These are phyloP conservation scores for Aradophagus sp. DNA, from an alignment of 1,140 invertebrate species.

Conservation along the genomic window DNA sequence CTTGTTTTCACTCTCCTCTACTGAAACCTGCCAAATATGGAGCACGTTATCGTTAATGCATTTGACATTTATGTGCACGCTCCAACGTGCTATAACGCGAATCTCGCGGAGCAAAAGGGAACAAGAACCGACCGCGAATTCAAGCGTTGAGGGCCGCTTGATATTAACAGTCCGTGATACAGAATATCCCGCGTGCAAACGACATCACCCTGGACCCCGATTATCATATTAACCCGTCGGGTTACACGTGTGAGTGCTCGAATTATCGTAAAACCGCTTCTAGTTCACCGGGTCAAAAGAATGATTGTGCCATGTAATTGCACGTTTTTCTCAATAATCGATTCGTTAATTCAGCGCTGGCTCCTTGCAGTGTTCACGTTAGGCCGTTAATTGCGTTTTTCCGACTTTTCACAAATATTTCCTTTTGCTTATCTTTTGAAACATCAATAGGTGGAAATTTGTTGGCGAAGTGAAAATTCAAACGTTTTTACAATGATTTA, in stretches of 20 bases:
- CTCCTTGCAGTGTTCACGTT: too few species aligned
- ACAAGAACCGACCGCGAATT: constrained; percentile 51
- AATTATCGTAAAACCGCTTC: constrained; percentile 17
- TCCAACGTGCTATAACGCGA: constrained; percentile 49
- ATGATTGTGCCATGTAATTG: constrained; percentile 3
- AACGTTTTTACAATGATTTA: too few species aligned
- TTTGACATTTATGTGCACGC: constrained; percentile 65
- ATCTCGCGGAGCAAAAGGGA: constrained; percentile 51
- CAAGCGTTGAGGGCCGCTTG: constrained; percentile 43
- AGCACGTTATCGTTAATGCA: constrained; percentile 69
- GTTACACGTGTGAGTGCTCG: constrained; percentile 7
- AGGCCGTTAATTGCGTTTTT: too few species aligned
- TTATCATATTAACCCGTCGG: constrained; percentile 34
- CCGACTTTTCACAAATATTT: too few species aligned
- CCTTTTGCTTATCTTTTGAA: too few species aligned
- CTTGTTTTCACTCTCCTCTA: constrained; percentile 67
- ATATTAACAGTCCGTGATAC: constrained; percentile 53
- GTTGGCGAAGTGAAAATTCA: too few species aligned
- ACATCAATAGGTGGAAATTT: too few species aligned
- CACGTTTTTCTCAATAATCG: constrained; percentile 5
- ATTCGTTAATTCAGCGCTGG: too few species aligned
- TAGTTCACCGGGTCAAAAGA: constrained; percentile 2
- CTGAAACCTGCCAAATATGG: constrained; percentile 71
- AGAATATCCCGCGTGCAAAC: constrained; percentile 35
- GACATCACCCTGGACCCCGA: constrained; percentile 31